A percentile compares a stretch with the other conserved stretches of the same genome.
Evolutionary conservation across 2,797 vertebrate species (phyloP).

Genomic region (Molossus alvarezi): DNA sequence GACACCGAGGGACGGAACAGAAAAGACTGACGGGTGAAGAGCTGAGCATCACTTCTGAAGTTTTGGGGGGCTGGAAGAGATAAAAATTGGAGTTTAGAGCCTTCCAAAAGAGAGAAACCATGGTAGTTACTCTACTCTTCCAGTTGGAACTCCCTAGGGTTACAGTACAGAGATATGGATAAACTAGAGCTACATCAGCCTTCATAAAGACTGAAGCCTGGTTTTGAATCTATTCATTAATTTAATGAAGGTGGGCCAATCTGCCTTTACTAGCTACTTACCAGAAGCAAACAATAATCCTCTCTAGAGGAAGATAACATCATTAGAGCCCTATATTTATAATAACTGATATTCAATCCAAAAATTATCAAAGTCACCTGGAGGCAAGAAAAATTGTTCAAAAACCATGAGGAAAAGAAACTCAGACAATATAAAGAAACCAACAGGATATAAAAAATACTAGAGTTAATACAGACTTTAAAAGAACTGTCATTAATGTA

Average conservation of each 20-base stretch:
- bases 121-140: neutral
- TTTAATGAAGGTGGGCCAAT: neutral
- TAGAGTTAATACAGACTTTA: neutral
- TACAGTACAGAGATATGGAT: neutral
- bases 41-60: neutral
- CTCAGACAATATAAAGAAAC: neutral
- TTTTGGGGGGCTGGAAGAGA: neutral
- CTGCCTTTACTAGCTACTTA: neutral
- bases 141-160: neutral
- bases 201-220: neutral
- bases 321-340: neutral
- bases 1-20: neutral
- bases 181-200: neutral
- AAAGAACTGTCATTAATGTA: neutral
- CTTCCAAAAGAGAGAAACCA: neutral
- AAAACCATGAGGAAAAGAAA: neutral
- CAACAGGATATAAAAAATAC: neutral
- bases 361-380: neutral
- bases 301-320: slow-evolving; percentile 29
- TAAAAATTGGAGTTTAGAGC: neutral
- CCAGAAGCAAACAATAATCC: neutral
- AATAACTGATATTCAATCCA: neutral
- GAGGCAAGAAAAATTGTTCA: neutral
- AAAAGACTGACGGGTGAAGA: neutral
- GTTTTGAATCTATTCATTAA: neutral